These are phyloP conservation scores for Perca schrenkii DNA, from an alignment of 2,113 vertebrate genomes.

Conservation along the genomic window DNA sequence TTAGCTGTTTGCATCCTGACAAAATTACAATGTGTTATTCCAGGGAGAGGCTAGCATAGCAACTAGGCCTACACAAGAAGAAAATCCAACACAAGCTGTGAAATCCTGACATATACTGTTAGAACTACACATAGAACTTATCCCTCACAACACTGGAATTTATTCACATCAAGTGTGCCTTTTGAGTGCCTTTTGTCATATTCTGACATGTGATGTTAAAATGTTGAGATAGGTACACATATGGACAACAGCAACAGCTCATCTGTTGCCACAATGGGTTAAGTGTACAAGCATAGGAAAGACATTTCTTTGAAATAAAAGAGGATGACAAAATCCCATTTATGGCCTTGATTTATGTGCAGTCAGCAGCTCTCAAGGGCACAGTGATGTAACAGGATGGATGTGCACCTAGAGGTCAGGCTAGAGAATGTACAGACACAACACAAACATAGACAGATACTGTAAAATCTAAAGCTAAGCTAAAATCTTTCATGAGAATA, in stretches of 20 bases:
- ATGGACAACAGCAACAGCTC: conserved; percentile 66
- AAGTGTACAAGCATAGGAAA: conserved; percentile 38
- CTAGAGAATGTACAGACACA: conserved; percentile 22
- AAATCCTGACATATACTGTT: conserved; percentile 42
- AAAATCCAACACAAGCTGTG: conserved; percentile 6
- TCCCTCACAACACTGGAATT: not conserved
- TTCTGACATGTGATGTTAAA: conserved; percentile 42
- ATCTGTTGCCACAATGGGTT: conserved; percentile 52
- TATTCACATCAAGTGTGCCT: conserved; percentile 27
- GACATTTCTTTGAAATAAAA: conserved; percentile 59
- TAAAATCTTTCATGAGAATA: not conserved
- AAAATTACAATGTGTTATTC: conserved; percentile 19
- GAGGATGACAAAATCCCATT: conserved; percentile 43
- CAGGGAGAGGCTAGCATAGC: conserved; percentile 7
- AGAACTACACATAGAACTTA: not conserved
- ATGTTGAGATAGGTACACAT: conserved; percentile 49
- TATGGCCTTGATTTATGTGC: conserved; percentile 47
- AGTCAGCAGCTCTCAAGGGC: conserved; percentile 42
- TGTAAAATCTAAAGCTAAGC: not conserved
- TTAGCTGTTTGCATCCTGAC: conserved; percentile 29
- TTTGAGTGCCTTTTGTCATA: conserved; percentile 39
- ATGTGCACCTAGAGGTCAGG: conserved; percentile 38
- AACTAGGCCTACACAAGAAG: conserved; percentile 9
- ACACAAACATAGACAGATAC: conserved; percentile 23
- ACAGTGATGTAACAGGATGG: conserved; percentile 41